These are phyloP conservation scores for Xylophagus ater DNA, from an alignment of 2,888 invertebrate species.

Conservation along the genomic window DNA sequence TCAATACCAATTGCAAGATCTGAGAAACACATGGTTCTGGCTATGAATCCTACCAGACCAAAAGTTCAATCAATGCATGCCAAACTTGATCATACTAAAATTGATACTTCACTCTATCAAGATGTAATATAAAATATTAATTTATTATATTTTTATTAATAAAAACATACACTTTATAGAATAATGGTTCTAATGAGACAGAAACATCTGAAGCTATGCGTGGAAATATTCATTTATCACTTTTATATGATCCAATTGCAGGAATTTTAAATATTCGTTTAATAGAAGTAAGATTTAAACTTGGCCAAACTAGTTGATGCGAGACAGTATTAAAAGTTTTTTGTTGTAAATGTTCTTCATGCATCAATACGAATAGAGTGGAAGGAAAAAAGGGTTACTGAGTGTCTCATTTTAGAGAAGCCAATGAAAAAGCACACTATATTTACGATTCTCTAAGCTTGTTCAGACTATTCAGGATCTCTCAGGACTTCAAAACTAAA, in stretches of 20 bases:
- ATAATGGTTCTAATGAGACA: conserved; percentile 20
- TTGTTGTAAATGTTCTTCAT: too few species aligned
- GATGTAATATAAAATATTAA: conserved; percentile 30
- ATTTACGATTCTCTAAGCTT: too few species aligned
- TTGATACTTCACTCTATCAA: conserved; percentile 47
- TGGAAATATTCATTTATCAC: conserved; percentile 50
- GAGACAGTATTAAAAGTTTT: too few species aligned
- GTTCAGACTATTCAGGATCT: too few species aligned
- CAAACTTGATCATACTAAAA: conserved; percentile 52
- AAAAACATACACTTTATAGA: background rate
- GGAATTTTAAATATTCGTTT: conserved; percentile 52
- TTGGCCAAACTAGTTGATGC: too few species aligned
- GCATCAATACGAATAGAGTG: too few species aligned
- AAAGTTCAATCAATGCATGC: conserved; percentile 50
- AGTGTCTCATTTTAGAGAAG: too few species aligned
- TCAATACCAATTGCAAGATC: conserved; percentile 40
- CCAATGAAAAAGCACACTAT: too few species aligned
- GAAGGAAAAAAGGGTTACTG: too few species aligned
- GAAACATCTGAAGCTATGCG: conserved; percentile 41
- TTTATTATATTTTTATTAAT: background rate
- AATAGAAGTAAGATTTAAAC: conserved; percentile 43
- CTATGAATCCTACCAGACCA: conserved; percentile 40
- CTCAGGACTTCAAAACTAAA: too few species aligned
- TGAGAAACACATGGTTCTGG: conserved; percentile 46
- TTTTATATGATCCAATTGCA: conserved; percentile 51